Evolutionary conservation across 2,888 invertebrate genomes (phyloP).

Genomic region (Crioceris asparagi): DNA sequence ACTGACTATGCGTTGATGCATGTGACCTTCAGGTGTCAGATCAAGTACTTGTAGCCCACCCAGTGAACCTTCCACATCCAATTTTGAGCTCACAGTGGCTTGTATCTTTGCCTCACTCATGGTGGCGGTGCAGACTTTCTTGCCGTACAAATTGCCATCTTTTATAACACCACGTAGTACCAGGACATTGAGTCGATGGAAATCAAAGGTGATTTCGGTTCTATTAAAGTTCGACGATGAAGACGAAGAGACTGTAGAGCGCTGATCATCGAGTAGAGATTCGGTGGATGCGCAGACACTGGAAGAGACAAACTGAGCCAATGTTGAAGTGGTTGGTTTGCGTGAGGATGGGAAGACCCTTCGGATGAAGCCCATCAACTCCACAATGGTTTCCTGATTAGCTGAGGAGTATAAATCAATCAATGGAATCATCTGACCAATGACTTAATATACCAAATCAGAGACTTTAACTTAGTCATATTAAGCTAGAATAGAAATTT

Average conservation of each 20-base stretch:
- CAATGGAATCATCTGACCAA: too few species aligned
- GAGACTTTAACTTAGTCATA: too few species aligned
- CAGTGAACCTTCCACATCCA: constrained; percentile 73
- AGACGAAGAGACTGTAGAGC: constrained; percentile 42
- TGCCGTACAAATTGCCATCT: constrained; percentile 59
- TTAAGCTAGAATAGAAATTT: too few species aligned
- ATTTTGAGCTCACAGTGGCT: constrained; percentile 53
- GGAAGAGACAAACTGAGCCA: constrained; percentile 27
- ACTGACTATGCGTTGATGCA: constrained; percentile 76
- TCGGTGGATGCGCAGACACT: constrained; percentile 28
- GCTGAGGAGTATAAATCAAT: constrained; percentile 42
- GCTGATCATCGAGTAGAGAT: constrained; percentile 25
- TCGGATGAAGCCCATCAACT: constrained; percentile 79
- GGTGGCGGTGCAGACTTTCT: constrained; percentile 90
- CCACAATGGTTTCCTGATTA: constrained; percentile 92
- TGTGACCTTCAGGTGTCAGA: constrained; percentile 71
- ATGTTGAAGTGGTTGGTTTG: constrained; percentile 23
- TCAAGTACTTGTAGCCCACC: constrained; percentile 87
- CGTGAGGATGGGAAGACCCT: constrained; percentile 50
- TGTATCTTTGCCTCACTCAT: constrained; percentile 84
- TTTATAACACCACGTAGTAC: constrained; percentile 65
- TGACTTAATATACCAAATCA: too few species aligned
- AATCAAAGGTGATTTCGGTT: constrained; percentile 87
- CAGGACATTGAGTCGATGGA: constrained; percentile 81
- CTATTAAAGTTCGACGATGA: too few species aligned